phyloP scores from a whole-genome alignment of 2,113 vertebrate species.

The Labrus mixtus region DNA sequence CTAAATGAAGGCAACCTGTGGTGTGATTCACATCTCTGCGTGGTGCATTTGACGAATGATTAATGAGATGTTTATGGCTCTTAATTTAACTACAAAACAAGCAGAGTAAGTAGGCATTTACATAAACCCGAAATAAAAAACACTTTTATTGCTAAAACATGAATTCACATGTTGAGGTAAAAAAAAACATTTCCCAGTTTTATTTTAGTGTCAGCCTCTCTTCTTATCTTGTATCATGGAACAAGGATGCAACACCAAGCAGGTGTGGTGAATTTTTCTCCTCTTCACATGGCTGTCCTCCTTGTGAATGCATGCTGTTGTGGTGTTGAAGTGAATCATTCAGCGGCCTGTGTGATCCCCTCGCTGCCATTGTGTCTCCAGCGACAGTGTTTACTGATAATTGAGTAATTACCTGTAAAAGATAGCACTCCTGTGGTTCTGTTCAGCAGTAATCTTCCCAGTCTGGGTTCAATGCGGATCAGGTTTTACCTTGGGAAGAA shows the following conservation, averaged over 20 bases:
- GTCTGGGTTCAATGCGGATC: slow-evolving; percentile 44
- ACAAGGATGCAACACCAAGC: slow-evolving; percentile 25
- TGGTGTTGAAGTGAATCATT: slow-evolving; percentile 61
- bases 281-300: slow-evolving; percentile 16
- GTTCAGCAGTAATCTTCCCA: slow-evolving; percentile 65
- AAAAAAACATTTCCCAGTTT: not conserved
- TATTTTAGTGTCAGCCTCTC: not conserved
- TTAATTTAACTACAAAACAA: not conserved
- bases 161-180: not conserved
- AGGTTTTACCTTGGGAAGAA: slow-evolving; percentile 59
- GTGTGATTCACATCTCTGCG: slow-evolving; percentile 2
- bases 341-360: slow-evolving; percentile 50
- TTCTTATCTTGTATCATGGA: not conserved
- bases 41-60: not conserved
- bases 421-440: slow-evolving; percentile 74
- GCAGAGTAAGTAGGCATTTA: not conserved
- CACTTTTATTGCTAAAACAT: not conserved
- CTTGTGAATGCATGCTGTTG: slow-evolving; percentile 40
- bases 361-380: slow-evolving; percentile 70
- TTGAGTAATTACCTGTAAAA: slow-evolving; percentile 83
- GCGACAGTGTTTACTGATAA: slow-evolving; percentile 79
- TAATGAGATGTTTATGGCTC: not conserved
- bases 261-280: slow-evolving; percentile 35
- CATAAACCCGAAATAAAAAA: not conserved
- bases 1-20: not conserved